These are phyloP conservation scores for Callaeas wilsoni DNA, from an alignment of 2,113 vertebrate genomes.

Conservation along the genomic window DNA sequence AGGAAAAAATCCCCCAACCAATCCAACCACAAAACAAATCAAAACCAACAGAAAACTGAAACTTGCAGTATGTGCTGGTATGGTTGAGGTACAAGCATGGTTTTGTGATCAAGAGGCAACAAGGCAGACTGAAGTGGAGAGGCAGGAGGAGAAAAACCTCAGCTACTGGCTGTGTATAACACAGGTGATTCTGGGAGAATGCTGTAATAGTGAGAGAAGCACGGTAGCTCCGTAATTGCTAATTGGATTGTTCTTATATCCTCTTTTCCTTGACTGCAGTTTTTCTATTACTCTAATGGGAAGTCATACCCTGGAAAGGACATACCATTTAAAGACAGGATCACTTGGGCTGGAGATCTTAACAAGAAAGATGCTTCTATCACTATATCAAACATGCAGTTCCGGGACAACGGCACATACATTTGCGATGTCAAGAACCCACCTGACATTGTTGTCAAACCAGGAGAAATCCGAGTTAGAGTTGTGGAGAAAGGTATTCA, in stretches of 20 bases:
- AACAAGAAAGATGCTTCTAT: slow-evolving; percentile 92
- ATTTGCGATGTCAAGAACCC: slow-evolving; percentile 90
- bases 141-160: not conserved
- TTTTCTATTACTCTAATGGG: slow-evolving; percentile 82
- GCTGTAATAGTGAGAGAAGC: not conserved
- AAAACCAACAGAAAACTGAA: not conserved
- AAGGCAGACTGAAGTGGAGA: not conserved
- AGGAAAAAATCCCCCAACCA: not conserved
- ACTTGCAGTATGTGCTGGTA: not conserved
- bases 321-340: slow-evolving; percentile 78
- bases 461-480: slow-evolving; percentile 77
- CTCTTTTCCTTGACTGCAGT: slow-evolving; percentile 69
- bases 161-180: not conserved
- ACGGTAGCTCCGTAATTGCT: not conserved
- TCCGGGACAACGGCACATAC: slow-evolving; percentile 91
- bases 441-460: slow-evolving; percentile 80
- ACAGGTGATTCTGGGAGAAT: not conserved
- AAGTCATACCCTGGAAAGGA: slow-evolving; percentile 68
- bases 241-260: slow-evolving; percentile 21
- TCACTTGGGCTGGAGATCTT: slow-evolving; percentile 87
- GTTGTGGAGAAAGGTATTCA: slow-evolving; percentile 88
- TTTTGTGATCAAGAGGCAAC: not conserved
- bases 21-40: not conserved
- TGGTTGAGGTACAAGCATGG: not conserved
- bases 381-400: slow-evolving; percentile 82